A percentile compares a stretch with the other conserved stretches of the same genome.
Conservation (phyloP, 2,888 invertebrate species). For the Athalia rosae region DNA sequence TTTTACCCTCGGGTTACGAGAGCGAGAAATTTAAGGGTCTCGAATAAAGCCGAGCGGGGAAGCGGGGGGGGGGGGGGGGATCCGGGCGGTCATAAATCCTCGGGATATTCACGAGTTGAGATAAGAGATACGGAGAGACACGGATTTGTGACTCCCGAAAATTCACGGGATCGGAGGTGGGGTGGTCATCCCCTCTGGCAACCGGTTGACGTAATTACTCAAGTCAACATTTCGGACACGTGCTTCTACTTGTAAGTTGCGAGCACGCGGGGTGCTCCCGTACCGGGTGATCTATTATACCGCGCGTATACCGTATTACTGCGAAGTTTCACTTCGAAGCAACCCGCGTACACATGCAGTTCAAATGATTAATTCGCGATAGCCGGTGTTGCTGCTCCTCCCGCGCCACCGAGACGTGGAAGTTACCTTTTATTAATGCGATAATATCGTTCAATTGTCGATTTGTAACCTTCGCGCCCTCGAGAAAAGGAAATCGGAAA, state of each 20-base stretch:
- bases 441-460: conserved; percentile 12
- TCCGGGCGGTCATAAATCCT: conserved; percentile 41
- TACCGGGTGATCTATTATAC: conserved; percentile 32
- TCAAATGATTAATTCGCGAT: conserved; percentile 40
- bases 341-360: conserved; percentile 28
- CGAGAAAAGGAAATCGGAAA: too few species aligned
- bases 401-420: neutral
- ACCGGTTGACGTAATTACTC: conserved; percentile 34
- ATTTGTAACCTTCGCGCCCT: neutral
- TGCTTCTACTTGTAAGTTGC: conserved; percentile 17
- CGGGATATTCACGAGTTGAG: conserved; percentile 11
- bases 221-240: conserved; percentile 40
- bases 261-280: conserved; percentile 14
- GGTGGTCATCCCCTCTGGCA: neutral
- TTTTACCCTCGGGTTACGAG: too few species aligned
- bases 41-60: neutral
- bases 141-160: conserved; percentile 35
- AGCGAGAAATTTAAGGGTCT: too few species aligned
- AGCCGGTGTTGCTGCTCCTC: conserved; percentile 36
- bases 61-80: too few species aligned
- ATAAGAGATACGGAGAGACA: conserved; percentile 33
- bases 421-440: neutral
- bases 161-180: too few species aligned
- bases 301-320: neutral
- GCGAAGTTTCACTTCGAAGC: conserved; percentile 37